Evolutionary conservation across 2,113 vertebrate species (phyloP), one percentile per base, ranked within the genome.

Genomic region (Eurystomus gularis): DNA sequence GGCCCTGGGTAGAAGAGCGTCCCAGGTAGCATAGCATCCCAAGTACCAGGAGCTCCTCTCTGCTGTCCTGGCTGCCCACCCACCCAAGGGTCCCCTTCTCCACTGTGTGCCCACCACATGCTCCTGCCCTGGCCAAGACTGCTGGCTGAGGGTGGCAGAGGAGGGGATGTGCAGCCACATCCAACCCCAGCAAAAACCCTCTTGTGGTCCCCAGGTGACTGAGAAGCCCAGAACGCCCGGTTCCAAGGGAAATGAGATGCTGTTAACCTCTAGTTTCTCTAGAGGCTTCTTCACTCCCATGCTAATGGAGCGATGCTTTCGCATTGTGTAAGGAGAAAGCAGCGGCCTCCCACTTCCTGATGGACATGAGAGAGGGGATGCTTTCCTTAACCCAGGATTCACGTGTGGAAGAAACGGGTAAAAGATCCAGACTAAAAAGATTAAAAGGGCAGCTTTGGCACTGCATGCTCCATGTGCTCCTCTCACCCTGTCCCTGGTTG

Each of bases 21-120:
- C n/a, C n/a, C n/a, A n/a, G n/a, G n/a, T n/a, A n/a, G n/a, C n/a
- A n/a, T n/a, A n/a, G n/a, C 14, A 14, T 14, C 31, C 40, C 3
- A 0, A 28, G 62, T 14, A 24, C 35, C 0, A 1, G 5, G 17
- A 16, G 19, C 25, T 55, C 73, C 60, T 24, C 0, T 5, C 40
- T 5, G 18, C 48, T 31, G 25, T n/a, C n/a, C 61, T 0, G 3
- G 14, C 73, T 37, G 46, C 33, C 19, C 21, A 1, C 19, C 52
- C 24, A 1, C 25, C 54, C 21, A 0, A 13, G 21, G 5, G 5
- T 5, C 9, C 7, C 20, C 49, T 23, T 20, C 35, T 55, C 13
- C 40, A 1, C 35, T 16, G 6, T 1, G 73, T 25, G 42, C 57
- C 48, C 42, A 2, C 37, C 48, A 1, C 2, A 0, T 2, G 1